Evolutionary conservation across 2,888 invertebrate species (phyloP).

Genomic region (Trissoscelio sp.): DNA sequence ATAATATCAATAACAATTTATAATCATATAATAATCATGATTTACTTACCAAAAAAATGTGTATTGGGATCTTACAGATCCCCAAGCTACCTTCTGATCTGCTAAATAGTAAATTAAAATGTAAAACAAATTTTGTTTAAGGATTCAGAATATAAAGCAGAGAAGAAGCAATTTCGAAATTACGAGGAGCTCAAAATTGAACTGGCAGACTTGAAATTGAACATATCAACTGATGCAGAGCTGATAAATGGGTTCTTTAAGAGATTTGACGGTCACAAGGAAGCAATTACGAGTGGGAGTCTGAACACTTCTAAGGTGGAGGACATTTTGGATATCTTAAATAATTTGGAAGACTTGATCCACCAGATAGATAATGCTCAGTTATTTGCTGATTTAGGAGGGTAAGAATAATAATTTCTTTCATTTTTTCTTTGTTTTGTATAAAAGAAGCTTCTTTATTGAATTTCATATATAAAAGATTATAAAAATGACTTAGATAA

Average conservation of each 20-base stretch:
- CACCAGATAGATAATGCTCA: slow-evolving; percentile 92
- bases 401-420: slow-evolving; percentile 77
- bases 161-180: slow-evolving; percentile 84
- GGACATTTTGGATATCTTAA: slow-evolving; percentile 84
- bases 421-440: neutral
- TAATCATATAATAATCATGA: too few species aligned
- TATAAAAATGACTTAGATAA: too few species aligned
- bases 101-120: too few species aligned
- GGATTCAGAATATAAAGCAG: slow-evolving; percentile 21
- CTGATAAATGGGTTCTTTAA: slow-evolving; percentile 85
- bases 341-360: slow-evolving; percentile 89
- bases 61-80: too few species aligned
- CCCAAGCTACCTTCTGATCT: too few species aligned
- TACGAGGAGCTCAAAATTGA: slow-evolving; percentile 88
- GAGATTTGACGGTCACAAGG: slow-evolving; percentile 82
- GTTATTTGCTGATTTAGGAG: slow-evolving; percentile 87
- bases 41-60: too few species aligned
- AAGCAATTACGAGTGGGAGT: slow-evolving; percentile 73
- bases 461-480: too few species aligned
- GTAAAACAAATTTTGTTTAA: too few species aligned
- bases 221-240: slow-evolving; percentile 88
- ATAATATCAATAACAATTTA: too few species aligned
- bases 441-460: neutral
- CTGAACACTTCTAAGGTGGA: slow-evolving; percentile 76
- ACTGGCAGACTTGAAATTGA: slow-evolving; percentile 86